phyloP scores from a whole-genome alignment of 2,113 vertebrate genomes.

The Collichthys lucidus region DNA sequence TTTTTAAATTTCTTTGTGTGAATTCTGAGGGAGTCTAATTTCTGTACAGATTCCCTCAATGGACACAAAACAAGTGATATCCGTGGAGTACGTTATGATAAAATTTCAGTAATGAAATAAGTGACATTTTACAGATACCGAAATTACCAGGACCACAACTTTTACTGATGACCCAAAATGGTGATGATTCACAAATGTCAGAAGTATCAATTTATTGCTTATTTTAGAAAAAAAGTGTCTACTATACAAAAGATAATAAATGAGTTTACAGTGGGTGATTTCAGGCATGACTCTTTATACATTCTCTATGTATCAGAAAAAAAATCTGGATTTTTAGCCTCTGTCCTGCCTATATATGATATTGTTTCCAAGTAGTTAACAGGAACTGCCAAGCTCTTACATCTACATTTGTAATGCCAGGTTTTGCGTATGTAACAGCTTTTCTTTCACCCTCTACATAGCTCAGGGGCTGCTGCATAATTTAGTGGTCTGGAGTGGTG shows the following conservation, averaged over 20 bases:
- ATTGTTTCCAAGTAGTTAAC: not conserved
- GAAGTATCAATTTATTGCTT: not conserved
- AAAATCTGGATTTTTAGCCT: not conserved
- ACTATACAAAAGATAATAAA: too few relatives aligned
- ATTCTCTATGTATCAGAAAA: too few relatives aligned
- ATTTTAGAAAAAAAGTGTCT: not conserved
- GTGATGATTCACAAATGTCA: slow-evolving; percentile 4
- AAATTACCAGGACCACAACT: not conserved
- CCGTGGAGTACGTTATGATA: not conserved
- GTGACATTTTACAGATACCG: not conserved
- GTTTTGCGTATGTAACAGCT: slow-evolving; percentile 43
- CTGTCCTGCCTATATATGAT: not conserved
- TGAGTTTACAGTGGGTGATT: not conserved
- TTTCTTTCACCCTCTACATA: slow-evolving; percentile 37
- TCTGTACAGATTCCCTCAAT: not conserved
- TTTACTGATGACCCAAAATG: not conserved
- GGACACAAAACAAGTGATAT: not conserved
- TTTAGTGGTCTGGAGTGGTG: slow-evolving; percentile 62
- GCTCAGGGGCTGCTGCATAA: slow-evolving; percentile 67
- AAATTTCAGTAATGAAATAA: not conserved
- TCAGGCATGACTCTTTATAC: not conserved
- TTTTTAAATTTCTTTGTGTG: not conserved
- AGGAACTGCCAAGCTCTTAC: slow-evolving; percentile 3
- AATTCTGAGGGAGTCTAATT: not conserved
- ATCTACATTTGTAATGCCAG: slow-evolving; percentile 39